Percentiles rank a stretch among this genome's conserved stretches.
Evolutionary conservation across 2,113 vertebrate species (phyloP).

Genomic region (Myotis lucifugus): DNA sequence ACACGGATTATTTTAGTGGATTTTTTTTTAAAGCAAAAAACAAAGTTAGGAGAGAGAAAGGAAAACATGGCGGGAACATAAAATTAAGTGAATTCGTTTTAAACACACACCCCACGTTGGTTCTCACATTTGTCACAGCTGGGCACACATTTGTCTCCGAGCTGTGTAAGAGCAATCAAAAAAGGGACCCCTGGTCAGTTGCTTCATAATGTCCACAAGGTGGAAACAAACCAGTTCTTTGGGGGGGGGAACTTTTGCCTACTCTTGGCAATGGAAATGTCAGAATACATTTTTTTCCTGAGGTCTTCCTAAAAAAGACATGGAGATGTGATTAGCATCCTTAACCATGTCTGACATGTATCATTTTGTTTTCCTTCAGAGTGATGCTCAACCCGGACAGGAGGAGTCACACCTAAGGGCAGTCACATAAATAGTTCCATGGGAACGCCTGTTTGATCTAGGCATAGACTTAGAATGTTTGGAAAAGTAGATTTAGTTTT

Average conservation of each 20-base stretch:
- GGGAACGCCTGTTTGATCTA: background rate
- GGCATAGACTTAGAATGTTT: constrained; percentile 33
- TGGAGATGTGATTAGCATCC: background rate
- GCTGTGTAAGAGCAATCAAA: background rate
- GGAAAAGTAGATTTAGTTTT: background rate
- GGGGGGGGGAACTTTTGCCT: background rate
- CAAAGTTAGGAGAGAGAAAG: constrained; percentile 11
- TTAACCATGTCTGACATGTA: background rate
- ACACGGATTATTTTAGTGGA: background rate
- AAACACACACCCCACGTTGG: background rate
- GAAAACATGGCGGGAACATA: constrained; percentile 40
- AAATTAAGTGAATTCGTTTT: constrained; percentile 52
- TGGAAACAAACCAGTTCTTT: background rate
- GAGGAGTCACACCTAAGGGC: background rate
- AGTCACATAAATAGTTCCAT: background rate
- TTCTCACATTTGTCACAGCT: background rate
- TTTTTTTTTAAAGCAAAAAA: constrained; percentile 7
- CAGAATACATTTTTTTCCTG: constrained; percentile 20
- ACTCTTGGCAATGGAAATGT: background rate
- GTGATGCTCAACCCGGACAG: background rate
- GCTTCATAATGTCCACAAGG: background rate
- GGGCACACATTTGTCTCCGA: background rate
- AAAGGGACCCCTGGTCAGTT: background rate
- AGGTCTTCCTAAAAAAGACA: background rate
- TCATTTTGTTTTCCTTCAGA: background rate